Evolutionary conservation across 1,140 invertebrate species (phyloP).

Genomic region (Antheraea mylitta): DNA sequence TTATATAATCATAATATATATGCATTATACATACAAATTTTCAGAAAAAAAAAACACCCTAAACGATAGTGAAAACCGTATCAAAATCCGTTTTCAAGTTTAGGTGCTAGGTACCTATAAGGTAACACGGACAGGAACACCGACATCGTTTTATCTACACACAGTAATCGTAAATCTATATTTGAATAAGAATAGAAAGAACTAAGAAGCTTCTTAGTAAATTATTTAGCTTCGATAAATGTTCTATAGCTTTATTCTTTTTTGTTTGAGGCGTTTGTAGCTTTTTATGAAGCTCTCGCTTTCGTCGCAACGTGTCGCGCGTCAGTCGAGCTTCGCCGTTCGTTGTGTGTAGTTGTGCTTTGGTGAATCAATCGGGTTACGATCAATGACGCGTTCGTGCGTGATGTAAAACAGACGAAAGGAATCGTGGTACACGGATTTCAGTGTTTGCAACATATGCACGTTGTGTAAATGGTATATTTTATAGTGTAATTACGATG

Average conservation of each 20-base stretch:
- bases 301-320: slow-evolving; percentile 15
- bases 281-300: background rate
- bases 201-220: too few relatives aligned
- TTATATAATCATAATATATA: too few relatives aligned
- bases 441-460: slow-evolving; percentile 29
- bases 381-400: slow-evolving; percentile 20
- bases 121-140: too few relatives aligned
- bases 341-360: slow-evolving; percentile 21
- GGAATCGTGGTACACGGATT: slow-evolving; percentile 21
- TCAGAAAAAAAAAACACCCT: too few relatives aligned
- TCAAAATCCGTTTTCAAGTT: too few relatives aligned
- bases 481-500: slow-evolving; percentile 24
- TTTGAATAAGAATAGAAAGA: too few relatives aligned
- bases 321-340: slow-evolving; percentile 38
- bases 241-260: slow-evolving; percentile 21
- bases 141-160: too few relatives aligned
- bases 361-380: background rate
- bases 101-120: too few relatives aligned
- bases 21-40: too few relatives aligned
- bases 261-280: background rate
- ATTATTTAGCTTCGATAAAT: background rate
- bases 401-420: slow-evolving; percentile 33
- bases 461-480: slow-evolving; percentile 18
- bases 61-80: too few relatives aligned
- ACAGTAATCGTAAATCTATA: too few relatives aligned